Base-by-base conservation (phyloP, 2,888 invertebrate genomes). In the Cephus pulcher region DNA sequence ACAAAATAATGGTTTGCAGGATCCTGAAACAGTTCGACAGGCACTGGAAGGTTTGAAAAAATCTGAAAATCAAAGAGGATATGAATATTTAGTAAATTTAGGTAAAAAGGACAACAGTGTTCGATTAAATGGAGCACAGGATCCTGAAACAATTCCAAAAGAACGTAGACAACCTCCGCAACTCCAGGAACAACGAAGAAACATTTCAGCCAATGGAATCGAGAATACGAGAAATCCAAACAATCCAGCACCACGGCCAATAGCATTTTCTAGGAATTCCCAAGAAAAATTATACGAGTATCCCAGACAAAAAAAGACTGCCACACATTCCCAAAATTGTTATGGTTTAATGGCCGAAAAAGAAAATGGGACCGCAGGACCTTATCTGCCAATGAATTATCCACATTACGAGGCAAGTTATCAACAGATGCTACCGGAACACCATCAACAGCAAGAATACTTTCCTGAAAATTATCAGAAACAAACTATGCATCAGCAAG, bases 1-100 rank as follows among this genome's bases (percentile, higher is more conserved):
- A 33, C 83, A 84, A n/a, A 90, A 90, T 78, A 90, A 91, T 75
- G 90, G 90, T 0, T 75, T 91, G 34, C 90, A 91, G 77, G 88
- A 89, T 73, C 81, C 84, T 0, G 84, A 84, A 0, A 82, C 79
- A 0, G 79, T 89, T 9, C 82, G 82, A 11, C 84, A 82, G 74
- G 81, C 84, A 1, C 40, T 88, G 71, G 85, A 87, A n/a, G 76
- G 77, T 4, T 68, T 87, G 15, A 84, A 83, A 11, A 76, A 82
- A 73, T 74, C 81, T 9, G 82, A 83, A 1, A 81, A 75, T 33
- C 84, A 40, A 1, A 84, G 81, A 23, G 86, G 86, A 0, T 79
- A 88, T 15, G 86, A 88, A 35, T 87, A 88, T 69, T 76, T 89
- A 1, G 80, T 77, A 0, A 85, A 84, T 76, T 75, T 87, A 12